Conservation (phyloP, 2,888 invertebrate species). For the Leuctra nigra region DNA sequence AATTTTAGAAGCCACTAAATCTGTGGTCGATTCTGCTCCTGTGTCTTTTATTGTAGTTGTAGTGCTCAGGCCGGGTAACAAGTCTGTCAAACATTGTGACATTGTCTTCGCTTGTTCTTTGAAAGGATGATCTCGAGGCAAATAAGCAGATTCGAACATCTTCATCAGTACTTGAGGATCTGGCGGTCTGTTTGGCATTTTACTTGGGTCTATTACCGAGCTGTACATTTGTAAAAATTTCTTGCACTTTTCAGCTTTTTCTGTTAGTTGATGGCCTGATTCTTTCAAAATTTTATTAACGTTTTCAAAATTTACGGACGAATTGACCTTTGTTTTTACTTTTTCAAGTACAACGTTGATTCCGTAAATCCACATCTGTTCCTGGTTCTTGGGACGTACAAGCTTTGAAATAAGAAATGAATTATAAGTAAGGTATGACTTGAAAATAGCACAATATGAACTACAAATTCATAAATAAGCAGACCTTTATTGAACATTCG, state of each 20-base stretch:
- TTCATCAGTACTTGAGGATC: slow-evolving; percentile 30
- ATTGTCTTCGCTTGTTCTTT: slow-evolving; percentile 28
- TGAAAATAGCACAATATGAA: not conserved
- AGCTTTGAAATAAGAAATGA: slow-evolving; percentile 19
- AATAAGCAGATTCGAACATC: slow-evolving; percentile 31
- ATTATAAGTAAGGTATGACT: not conserved
- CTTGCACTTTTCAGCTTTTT: slow-evolving; percentile 32
- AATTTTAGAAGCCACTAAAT: too few species aligned
- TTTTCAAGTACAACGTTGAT: slow-evolving; percentile 36
- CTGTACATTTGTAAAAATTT: slow-evolving; percentile 31
- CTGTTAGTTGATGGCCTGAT: slow-evolving; percentile 31
- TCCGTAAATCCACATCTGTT: slow-evolving; percentile 41
- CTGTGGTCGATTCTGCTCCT: too few species aligned
- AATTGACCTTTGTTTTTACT: slow-evolving; percentile 29
- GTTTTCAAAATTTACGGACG: slow-evolving; percentile 30
- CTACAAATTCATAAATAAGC: too few species aligned
- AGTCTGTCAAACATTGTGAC: slow-evolving; percentile 29
- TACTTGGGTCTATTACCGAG: slow-evolving; percentile 16
- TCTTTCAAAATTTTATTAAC: slow-evolving; percentile 32
- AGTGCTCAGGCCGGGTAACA: slow-evolving; percentile 28
- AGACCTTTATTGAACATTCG: slow-evolving; percentile 24
- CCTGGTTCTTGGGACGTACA: slow-evolving; percentile 33
- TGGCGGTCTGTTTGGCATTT: slow-evolving; percentile 23
- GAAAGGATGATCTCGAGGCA: slow-evolving; percentile 25
- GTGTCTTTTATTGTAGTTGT: too few species aligned